A percentile compares a stretch with the other conserved stretches of the same genome.
phyloP scores from a whole-genome alignment of 1,140 invertebrate species.

The Berghia stephanieae region DNA sequence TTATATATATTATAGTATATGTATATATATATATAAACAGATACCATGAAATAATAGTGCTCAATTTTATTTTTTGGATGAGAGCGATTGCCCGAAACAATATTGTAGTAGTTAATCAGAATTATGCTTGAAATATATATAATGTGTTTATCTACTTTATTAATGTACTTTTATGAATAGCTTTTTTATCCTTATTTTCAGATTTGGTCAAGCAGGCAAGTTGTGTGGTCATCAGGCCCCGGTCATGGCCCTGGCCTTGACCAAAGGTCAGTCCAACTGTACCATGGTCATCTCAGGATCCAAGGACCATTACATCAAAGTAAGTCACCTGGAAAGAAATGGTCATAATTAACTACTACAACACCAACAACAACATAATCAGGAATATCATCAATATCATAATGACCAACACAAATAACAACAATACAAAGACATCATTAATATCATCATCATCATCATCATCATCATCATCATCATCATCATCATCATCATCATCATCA shows the following conservation, averaged over 20 bases:
- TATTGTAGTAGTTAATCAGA: no score
- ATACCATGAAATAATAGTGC: no score
- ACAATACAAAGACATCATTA: no score
- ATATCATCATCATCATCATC: constrained; percentile 21
- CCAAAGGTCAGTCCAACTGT: constrained; percentile 63
- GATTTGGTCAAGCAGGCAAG: constrained; percentile 78
- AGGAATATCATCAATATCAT: no score
- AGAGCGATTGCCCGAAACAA: no score
- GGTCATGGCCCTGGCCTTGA: constrained; percentile 83
- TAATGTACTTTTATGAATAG: neutral
- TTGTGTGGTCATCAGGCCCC: constrained; percentile 86
- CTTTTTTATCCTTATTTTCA: constrained; percentile 31
- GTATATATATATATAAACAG: neutral
- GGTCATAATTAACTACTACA: no score
- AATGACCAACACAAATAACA: no score
- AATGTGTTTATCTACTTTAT: no score
- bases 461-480: neutral
- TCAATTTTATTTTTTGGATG: no score
- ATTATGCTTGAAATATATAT: no score
- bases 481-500: constrained; percentile 3
- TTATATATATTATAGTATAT: no score
- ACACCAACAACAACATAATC: no score
- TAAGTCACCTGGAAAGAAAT: constrained; percentile 33
- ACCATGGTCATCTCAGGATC: constrained; percentile 80
- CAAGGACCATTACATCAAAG: constrained; percentile 86